A percentile compares a stretch with the other conserved stretches of the same genome.
These are phyloP conservation scores for Bombyx huttoni DNA, from an alignment of 2,888 invertebrate species.

Conservation along the genomic window DNA sequence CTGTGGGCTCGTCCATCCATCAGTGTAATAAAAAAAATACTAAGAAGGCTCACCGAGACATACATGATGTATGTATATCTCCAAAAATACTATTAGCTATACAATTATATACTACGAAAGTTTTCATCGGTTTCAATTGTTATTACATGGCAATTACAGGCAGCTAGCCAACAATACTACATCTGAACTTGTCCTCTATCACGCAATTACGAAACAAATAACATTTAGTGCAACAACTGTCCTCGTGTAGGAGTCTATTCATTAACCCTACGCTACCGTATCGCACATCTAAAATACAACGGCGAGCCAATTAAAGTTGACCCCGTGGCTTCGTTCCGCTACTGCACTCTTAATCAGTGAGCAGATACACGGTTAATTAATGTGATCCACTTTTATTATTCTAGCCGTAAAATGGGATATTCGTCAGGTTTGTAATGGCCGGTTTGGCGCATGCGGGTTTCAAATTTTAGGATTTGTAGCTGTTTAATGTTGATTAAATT, in stretches of 20 bases:
- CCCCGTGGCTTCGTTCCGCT: conserved; percentile 48
- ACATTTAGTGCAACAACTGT: conserved; percentile 49
- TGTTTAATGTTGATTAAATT: neutral
- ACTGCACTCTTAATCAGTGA: conserved; percentile 65
- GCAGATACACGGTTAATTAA: conserved; percentile 65
- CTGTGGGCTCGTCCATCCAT: too few species aligned
- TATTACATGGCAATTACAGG: conserved; percentile 15
- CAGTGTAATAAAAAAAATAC: too few species aligned
- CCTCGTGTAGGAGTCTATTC: conserved; percentile 57
- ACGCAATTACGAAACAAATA: conserved; percentile 50
- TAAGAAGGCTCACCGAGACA: too few species aligned
- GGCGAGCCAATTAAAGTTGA: conserved; percentile 62
- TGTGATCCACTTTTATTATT: conserved; percentile 59
- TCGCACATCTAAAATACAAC: conserved; percentile 63
- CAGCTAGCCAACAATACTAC: conserved; percentile 17
- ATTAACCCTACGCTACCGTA: conserved; percentile 44
- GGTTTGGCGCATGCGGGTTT: neutral
- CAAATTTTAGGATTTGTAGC: neutral
- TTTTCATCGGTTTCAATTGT: conserved; percentile 5
- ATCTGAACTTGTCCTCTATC: conserved; percentile 24
- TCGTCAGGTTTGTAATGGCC: conserved; percentile 20
- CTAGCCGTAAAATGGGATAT: conserved; percentile 34
- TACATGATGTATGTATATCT: too few species aligned
- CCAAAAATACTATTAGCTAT: too few species aligned
- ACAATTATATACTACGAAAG: neutral